phyloP scores from a whole-genome alignment of 2,888 invertebrate genomes.

The Mesorhabditis spiculigera region DNA sequence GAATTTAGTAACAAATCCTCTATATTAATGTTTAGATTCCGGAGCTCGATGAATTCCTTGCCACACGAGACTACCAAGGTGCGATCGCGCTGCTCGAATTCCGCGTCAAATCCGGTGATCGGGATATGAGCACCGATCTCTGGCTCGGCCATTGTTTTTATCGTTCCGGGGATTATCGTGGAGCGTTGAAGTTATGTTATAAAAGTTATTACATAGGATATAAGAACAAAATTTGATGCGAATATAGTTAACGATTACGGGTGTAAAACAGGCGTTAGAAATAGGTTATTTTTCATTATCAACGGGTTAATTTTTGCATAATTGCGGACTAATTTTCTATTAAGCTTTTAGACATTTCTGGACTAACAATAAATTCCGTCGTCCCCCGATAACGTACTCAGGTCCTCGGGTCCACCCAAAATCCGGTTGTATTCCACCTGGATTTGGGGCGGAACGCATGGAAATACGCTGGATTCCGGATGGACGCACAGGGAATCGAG shows the following conservation, averaged over 20 bases:
- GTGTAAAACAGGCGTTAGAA: not conserved
- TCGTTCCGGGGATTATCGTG: conserved; percentile 87
- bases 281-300: conserved; percentile 50
- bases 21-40: conserved; percentile 62
- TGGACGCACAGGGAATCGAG: no score
- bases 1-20: not conserved
- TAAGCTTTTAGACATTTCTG: no score
- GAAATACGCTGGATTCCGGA: no score
- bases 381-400: no score
- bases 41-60: conserved; percentile 82
- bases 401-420: no score
- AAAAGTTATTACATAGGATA: not conserved
- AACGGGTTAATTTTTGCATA: no score
- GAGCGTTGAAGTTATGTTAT: conserved; percentile 69
- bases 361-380: no score
- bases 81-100: conserved; percentile 82
- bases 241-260: not conserved
- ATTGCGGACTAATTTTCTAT: no score
- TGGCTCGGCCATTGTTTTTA: conserved; percentile 95
- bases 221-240: not conserved
- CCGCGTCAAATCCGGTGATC: conserved; percentile 62
- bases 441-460: no score
- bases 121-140: conserved; percentile 63
- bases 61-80: conserved; percentile 86
- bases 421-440: no score